Base-by-base conservation (phyloP, 2,113 vertebrate species). In the Scortum barcoo region DNA sequence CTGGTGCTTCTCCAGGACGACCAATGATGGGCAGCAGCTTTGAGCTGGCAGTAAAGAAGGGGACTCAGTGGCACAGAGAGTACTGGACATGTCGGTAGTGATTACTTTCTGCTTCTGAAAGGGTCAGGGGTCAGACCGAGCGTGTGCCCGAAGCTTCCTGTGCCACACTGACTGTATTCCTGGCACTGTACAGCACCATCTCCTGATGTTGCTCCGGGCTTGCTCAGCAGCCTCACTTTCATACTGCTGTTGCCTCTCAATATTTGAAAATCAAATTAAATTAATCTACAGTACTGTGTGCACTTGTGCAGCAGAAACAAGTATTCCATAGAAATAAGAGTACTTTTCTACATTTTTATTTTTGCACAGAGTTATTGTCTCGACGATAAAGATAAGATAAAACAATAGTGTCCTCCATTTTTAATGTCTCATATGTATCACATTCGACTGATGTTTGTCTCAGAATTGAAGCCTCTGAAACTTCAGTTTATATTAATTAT, bases 91-190 rank as follows among this genome's bases (percentile, higher is more conserved):
- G 91, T 92, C 90, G 26, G 65, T 74, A 78, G 73, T 76, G 76
- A 91, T 93, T 92, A 91, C 84, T 67, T 83, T 89, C 76, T 42
- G 71, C 79, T 80, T 70, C 70, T 68, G 70, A 54, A 48, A 30
- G 71, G 89, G 88, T 89, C 89, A 90, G 56, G 48, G 89, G 91
- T 93, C 88, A 79, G 76, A 14, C 20, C 24, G 76, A 86, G 57
- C 38, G 61, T 78, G 85, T 69, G 74, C 70, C 1, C 26, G 28
- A 74, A 57, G 75, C 75, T 50, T 79, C 56, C 76, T 77, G 72
- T 7, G 40, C 84, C 50, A 80, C 58, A 70, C 46, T n/a, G 30
- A 82, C 46, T 76, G 74, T 68, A 76, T 70, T 81, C 68, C 56
- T 62, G 62, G 53, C 51, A 44, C 61, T 69, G 79, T 48, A 76